Percentiles rank a stretch among this genome's conserved stretches.
These are phyloP conservation scores for Bombycilla garrulus DNA, from an alignment of 2,113 vertebrate genomes.

Conservation along the genomic window DNA sequence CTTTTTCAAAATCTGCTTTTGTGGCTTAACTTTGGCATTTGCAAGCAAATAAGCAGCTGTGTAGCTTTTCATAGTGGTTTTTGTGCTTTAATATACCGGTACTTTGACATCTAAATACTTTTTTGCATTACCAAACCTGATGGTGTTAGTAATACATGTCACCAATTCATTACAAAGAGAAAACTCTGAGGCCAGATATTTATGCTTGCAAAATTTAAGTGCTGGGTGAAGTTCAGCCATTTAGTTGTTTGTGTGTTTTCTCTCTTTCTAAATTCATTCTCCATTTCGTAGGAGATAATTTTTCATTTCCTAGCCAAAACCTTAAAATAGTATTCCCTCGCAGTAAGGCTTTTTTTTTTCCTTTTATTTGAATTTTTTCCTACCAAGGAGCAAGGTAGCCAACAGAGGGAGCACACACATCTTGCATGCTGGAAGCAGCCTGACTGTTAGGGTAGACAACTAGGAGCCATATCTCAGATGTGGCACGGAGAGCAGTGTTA, in stretches of 20 bases:
- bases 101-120: neutral
- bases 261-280: neutral
- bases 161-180: neutral
- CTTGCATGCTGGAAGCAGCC: neutral
- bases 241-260: neutral
- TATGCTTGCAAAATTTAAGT: neutral
- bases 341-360: neutral
- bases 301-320: neutral
- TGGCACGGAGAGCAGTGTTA: neutral
- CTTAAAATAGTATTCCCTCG: neutral
- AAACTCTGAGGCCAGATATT: neutral
- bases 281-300: neutral
- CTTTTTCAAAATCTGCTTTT: neutral
- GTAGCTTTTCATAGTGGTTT: neutral
- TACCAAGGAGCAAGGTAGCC: neutral
- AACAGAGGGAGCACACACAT: conserved; percentile 39
- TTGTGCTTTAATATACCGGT: neutral
- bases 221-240: neutral
- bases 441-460: neutral
- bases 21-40: neutral
- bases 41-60: neutral
- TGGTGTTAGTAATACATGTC: neutral
- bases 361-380: neutral
- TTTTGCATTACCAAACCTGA: neutral
- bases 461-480: neutral